Conservation (phyloP, 1,140 invertebrate species). For the roundworm (Caenorhabditis elegans) region WBcel235 BX284603.4:9324501-9325000, state of each 20-base stretch:
- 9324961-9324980: not conserved
- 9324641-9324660: no score
- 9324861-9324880: not conserved
- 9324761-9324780: not conserved
- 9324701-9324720: not conserved
- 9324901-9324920: no score
- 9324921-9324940: no score
- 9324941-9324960: no score
- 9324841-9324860: not conserved
- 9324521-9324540: not conserved
- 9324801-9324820: no score
- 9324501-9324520: constrained; percentile 1
- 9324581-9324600: not conserved
- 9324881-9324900: not conserved
- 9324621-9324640: no score
- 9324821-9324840: no score
- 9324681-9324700: not conserved
- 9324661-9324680: not conserved
- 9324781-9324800: not conserved
- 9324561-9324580: not conserved
- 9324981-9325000: not conserved
- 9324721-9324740: not conserved
- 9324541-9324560: not conserved
- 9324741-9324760: not conserved
- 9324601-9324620: not conserved